Conservation (phyloP, 2,888 invertebrate species). For the Julus scandinavius region DNA sequence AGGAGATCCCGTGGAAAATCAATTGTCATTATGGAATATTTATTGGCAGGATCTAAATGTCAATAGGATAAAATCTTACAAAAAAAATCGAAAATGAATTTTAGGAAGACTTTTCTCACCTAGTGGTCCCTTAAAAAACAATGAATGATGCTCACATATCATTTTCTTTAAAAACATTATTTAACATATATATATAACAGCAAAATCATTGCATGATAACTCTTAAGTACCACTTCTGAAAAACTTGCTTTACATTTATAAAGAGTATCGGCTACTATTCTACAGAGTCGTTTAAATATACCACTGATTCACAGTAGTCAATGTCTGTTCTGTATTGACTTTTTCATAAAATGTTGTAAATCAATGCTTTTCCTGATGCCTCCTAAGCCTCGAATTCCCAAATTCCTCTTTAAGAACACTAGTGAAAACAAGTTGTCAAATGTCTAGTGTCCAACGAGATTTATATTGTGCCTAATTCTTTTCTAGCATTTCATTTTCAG, state of each 20-base stretch:
- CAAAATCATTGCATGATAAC: too few species aligned
- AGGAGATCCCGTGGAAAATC: slow-evolving; percentile 47
- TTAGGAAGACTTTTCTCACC: background rate
- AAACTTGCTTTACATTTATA: too few species aligned
- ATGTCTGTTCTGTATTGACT: too few species aligned
- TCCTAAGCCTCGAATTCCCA: background rate
- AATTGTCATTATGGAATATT: slow-evolving; percentile 46
- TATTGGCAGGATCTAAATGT: slow-evolving; percentile 43
- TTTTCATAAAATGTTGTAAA: too few species aligned
- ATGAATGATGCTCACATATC: too few species aligned
- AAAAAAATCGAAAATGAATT: background rate
- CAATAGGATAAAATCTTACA: slow-evolving; percentile 3
- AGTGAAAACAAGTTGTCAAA: background rate
- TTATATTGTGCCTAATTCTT: slow-evolving; percentile 40
- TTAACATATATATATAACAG: too few species aligned
- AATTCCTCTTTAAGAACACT: slow-evolving; percentile 18
- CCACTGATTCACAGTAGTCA: too few species aligned
- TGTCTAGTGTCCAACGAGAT: background rate
- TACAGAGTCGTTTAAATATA: too few species aligned
- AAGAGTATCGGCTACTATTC: too few species aligned
- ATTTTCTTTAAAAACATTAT: too few species aligned
- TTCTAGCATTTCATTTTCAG: slow-evolving; percentile 25
- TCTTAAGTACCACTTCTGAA: too few species aligned
- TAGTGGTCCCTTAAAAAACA: background rate
- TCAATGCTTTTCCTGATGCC: too few species aligned